Percentiles rank a stretch among this genome's conserved stretches.
phyloP scores from a whole-genome alignment of 2,113 vertebrate genomes.

The Etheostoma spectabile region DNA sequence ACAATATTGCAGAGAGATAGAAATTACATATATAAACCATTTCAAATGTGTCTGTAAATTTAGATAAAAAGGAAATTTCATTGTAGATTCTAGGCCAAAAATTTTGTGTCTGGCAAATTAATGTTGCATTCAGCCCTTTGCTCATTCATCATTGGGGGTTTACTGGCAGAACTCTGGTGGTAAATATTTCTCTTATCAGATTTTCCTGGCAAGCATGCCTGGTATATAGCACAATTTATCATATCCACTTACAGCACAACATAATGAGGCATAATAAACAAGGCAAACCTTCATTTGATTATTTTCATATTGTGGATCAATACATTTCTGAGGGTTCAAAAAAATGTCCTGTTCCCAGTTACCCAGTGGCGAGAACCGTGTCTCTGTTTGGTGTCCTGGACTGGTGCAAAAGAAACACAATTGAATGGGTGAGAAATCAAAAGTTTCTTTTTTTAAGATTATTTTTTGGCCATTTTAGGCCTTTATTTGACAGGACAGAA shows the following conservation, averaged over 20 bases:
- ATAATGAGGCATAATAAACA: constrained; percentile 71
- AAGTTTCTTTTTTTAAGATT: constrained; percentile 1
- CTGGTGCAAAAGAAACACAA: constrained; percentile 49
- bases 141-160: constrained; percentile 68
- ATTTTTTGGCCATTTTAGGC: no score
- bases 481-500: no score
- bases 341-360: constrained; percentile 27
- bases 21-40: constrained; percentile 7
- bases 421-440: constrained; percentile 63
- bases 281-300: constrained; percentile 64
- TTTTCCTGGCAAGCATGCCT: constrained; percentile 62
- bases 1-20: background rate
- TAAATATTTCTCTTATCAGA: constrained; percentile 79
- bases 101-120: constrained; percentile 53
- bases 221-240: constrained; percentile 64
- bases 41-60: constrained; percentile 21
- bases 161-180: constrained; percentile 60
- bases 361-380: constrained; percentile 9
- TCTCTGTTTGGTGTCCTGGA: constrained; percentile 59
- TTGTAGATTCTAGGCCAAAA: constrained; percentile 26
- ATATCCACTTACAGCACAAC: constrained; percentile 63
- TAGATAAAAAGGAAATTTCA: constrained; percentile 14
- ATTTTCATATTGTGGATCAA: constrained; percentile 57
- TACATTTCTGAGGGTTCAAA: constrained; percentile 44
- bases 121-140: constrained; percentile 48